Evolutionary conservation across 2,888 invertebrate genomes (phyloP).

Genomic region (Pristionchus exspectatus): DNA sequence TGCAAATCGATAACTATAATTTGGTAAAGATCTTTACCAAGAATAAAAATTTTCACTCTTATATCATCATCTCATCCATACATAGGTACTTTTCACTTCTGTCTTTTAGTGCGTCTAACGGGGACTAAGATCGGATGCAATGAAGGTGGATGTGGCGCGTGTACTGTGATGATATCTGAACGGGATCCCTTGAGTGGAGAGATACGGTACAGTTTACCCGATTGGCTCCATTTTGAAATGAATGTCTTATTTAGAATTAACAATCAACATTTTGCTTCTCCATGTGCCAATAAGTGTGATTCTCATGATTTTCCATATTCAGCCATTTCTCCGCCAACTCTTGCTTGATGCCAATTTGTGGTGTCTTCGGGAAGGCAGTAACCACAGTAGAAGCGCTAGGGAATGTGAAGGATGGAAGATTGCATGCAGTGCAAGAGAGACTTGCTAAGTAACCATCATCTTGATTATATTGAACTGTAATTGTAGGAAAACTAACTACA

Average conservation of each 20-base stretch:
- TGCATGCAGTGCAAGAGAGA: conserved; percentile 88
- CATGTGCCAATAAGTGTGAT: background rate
- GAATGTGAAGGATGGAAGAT: conserved; percentile 84
- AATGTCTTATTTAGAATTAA: background rate
- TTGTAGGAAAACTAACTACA: background rate
- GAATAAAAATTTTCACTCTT: too few relatives aligned
- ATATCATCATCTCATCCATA: too few relatives aligned
- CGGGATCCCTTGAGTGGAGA: conserved; percentile 63
- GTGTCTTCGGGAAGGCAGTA: conserved; percentile 90
- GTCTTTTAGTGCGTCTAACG: conserved; percentile 70
- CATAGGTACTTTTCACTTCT: too few relatives aligned
- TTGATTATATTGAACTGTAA: background rate
- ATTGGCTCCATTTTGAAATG: background rate
- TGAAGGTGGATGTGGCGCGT: conserved; percentile 81
- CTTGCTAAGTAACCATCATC: conserved; percentile 68
- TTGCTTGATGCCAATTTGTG: conserved; percentile 90
- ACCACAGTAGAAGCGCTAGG: conserved; percentile 96
- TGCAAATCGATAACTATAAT: too few relatives aligned
- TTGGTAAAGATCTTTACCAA: too few relatives aligned
- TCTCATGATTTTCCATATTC: conserved; percentile 45
- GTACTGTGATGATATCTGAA: conserved; percentile 79
- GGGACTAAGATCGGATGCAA: conserved; percentile 80
- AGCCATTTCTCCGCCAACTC: conserved; percentile 85
- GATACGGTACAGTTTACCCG: conserved; percentile 59
- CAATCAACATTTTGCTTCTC: background rate